phyloP scores from a whole-genome alignment of 2,797 vertebrate genomes.

The Echeneis naucrates region DNA sequence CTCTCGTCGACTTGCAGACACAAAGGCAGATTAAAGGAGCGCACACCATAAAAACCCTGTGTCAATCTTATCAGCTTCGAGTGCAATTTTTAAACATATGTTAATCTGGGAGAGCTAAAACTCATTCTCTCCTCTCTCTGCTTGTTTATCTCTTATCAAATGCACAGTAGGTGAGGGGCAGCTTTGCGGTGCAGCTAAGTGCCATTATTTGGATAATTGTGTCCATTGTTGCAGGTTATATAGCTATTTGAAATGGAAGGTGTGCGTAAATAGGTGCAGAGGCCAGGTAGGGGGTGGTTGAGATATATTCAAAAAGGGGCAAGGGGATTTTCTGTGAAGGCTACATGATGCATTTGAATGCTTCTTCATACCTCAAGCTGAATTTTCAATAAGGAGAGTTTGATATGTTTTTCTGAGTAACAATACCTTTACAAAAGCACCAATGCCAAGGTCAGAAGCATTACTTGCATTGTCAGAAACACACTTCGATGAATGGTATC shows the following conservation, averaged over 20 bases:
- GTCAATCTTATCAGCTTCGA: slow-evolving; percentile 86
- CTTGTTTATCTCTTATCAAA: slow-evolving; percentile 86
- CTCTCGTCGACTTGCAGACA: slow-evolving; percentile 76
- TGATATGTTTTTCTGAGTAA: slow-evolving; percentile 60
- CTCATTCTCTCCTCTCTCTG: slow-evolving; percentile 74
- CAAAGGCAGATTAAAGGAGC: slow-evolving; percentile 81
- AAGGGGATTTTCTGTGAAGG: slow-evolving; percentile 69
- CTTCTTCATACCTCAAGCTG: slow-evolving; percentile 51
- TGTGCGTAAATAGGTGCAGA: slow-evolving; percentile 80
- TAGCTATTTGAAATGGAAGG: slow-evolving; percentile 84
- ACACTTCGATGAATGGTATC: slow-evolving; percentile 14
- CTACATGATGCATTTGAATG: slow-evolving; percentile 72
- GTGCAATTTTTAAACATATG: slow-evolving; percentile 88
- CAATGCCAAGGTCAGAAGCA: slow-evolving; percentile 58
- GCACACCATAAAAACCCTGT: slow-evolving; percentile 78
- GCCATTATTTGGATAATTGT: slow-evolving; percentile 88
- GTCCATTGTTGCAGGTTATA: slow-evolving; percentile 84
- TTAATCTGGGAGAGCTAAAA: slow-evolving; percentile 85
- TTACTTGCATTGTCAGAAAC: slow-evolving; percentile 17
- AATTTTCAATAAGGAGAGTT: slow-evolving; percentile 65
- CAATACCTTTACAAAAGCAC: slow-evolving; percentile 61
- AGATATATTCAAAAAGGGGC: slow-evolving; percentile 65
- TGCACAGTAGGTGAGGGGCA: slow-evolving; percentile 80
- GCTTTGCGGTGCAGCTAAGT: slow-evolving; percentile 78
- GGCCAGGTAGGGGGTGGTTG: slow-evolving; percentile 71